Evolutionary conservation across 2,113 vertebrate species (phyloP), one percentile per base, ranked within the genome.

Genomic region (Corydoras maculifer): DNA sequence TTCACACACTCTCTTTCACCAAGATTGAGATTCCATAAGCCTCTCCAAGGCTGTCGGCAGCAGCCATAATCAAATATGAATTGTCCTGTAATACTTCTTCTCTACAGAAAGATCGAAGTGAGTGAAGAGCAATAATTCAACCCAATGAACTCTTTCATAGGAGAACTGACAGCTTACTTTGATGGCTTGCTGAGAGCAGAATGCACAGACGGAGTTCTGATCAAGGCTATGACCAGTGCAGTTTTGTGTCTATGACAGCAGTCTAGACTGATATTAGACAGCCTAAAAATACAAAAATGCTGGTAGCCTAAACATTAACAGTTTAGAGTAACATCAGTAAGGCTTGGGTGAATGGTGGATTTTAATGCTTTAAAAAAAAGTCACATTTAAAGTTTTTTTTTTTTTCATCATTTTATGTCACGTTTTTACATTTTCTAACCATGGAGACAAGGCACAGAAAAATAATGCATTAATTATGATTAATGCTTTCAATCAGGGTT

Each of bases 51-150:
- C 66, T 75, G 74, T 76, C 76, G 13, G 50, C 60, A 61, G 66
- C 61, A 51, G 62, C 58, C 50, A 60, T 74, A 72, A 79, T 74
- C 75, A 72, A 77, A 79, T 77, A 75, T 72, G 78, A 79, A 79
- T 74, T 70, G 65, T 68, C 15, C 68, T 43, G 59, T 74, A 68
- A 79, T 65, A 74, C 64, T 62, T 59, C 13, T 35, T 9, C 11
- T 50, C 62, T 49, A 70, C 15, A 14, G 61, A 74, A 58, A 68
- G 57, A 71, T 70, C 31, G 64, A 74, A 73, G 68, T 75, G 65
- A 79, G 62, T 51, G 69, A 60, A 58, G 50, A 57, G 53, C 68
- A 74, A 76, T 74, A 79, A 76, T 73, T 79, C 78, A 69, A 54
- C 43, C 65, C 62, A 59, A 74, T 72, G 58, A 75, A 75, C 71